Evolutionary conservation across 1,140 invertebrate species (phyloP).

Genomic region (Anadara kagoshimensis): DNA sequence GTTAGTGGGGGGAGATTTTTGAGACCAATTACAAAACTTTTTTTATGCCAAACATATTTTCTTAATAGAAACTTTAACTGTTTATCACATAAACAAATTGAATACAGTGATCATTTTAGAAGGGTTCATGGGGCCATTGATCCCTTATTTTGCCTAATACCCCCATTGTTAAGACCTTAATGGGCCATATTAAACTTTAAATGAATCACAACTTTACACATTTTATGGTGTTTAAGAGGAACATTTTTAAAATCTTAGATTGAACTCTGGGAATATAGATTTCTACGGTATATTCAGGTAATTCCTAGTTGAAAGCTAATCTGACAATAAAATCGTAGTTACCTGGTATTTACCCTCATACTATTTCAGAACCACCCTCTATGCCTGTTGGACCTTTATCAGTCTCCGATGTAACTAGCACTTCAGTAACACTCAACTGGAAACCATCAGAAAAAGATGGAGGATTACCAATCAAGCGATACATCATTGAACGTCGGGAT

Average conservation of each 20-base stretch:
- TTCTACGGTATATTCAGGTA: too few species aligned
- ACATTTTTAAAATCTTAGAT: too few species aligned
- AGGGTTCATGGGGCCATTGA: too few species aligned
- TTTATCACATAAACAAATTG: not conserved
- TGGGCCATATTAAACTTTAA: too few species aligned
- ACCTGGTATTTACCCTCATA: not conserved
- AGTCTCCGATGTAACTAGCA: conserved; percentile 92
- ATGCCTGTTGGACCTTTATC: conserved; percentile 81
- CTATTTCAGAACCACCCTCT: conserved; percentile 65
- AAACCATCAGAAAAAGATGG: conserved; percentile 92
- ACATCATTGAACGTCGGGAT: conserved; percentile 90
- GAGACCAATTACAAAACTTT: not conserved
- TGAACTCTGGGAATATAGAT: too few species aligned
- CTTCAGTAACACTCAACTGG: conserved; percentile 96
- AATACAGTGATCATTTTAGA: too few species aligned
- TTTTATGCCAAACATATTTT: not conserved
- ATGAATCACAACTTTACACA: too few species aligned
- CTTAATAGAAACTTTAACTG: not conserved
- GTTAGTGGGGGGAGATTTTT: not conserved
- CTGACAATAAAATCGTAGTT: too few species aligned
- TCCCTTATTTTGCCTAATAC: too few species aligned
- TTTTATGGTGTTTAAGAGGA: too few species aligned
- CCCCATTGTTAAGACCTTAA: too few species aligned
- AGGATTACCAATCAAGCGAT: conserved; percentile 95
- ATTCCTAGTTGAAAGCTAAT: too few species aligned